These are phyloP conservation scores for Oncopeltus fasciatus DNA, from an alignment of 1,140 invertebrate genomes.

Conservation along the genomic window DNA sequence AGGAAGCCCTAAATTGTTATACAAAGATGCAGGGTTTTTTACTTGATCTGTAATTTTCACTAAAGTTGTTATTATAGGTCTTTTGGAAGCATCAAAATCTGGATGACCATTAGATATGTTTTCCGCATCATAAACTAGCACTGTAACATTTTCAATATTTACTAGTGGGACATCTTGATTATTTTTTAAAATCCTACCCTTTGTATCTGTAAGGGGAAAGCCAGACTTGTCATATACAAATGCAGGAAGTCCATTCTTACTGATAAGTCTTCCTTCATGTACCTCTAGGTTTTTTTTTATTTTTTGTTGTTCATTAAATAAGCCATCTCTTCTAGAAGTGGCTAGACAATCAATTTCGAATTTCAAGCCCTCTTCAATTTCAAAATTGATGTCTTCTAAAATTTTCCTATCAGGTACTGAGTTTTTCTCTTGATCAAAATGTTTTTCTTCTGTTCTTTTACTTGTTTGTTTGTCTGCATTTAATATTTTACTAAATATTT, in stretches of 20 bases:
- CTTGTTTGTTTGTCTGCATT: too few relatives aligned
- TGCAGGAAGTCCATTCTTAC: background rate
- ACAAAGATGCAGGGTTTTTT: background rate
- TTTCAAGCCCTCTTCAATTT: too few relatives aligned
- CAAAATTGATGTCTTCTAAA: too few relatives aligned
- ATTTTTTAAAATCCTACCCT: slow-evolving; percentile 3
- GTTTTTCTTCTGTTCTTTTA: too few relatives aligned
- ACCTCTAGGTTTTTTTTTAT: background rate
- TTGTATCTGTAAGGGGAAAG: background rate
- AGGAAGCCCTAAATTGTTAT: background rate
- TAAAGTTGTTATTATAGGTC: background rate
- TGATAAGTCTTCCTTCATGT: background rate
- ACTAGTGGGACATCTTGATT: background rate
- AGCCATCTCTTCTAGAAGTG: too few relatives aligned
- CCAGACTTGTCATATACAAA: background rate
- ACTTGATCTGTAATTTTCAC: background rate
- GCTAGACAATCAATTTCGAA: too few relatives aligned
- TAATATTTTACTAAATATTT: too few relatives aligned
- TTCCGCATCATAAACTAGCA: background rate
- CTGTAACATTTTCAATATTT: background rate
- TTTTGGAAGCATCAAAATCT: background rate
- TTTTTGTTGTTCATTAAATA: too few relatives aligned
- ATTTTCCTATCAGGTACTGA: too few relatives aligned
- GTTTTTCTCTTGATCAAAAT: too few relatives aligned
- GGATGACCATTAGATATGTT: background rate